These are phyloP conservation scores for Panagrolaimus sp. DNA, from an alignment of 1,140 invertebrate species.

Conservation along the genomic window DNA sequence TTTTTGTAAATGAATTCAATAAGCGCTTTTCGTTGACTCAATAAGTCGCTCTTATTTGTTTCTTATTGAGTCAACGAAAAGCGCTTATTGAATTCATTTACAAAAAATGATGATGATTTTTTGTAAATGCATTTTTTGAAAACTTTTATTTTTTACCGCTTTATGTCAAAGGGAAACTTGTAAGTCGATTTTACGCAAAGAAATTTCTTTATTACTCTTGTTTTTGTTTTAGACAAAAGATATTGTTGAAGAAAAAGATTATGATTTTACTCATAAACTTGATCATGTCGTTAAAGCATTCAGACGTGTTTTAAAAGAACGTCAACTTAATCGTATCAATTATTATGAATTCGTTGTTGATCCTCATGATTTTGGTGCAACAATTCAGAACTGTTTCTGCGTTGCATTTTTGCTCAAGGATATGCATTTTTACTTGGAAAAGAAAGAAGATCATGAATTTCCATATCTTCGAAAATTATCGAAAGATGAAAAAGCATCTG, in stretches of 20 bases:
- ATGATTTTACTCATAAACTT: not conserved
- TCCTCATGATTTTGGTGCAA: constrained; percentile 67
- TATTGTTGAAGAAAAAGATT: not conserved
- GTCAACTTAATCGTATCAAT: constrained; percentile 62
- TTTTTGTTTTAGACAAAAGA: not conserved
- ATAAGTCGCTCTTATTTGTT: too few species aligned
- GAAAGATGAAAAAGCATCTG: not conserved
- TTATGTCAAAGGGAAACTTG: not conserved
- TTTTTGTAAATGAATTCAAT: too few species aligned
- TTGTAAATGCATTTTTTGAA: too few species aligned
- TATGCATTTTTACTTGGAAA: constrained; percentile 53
- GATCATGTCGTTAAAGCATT: not conserved
- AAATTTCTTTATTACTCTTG: not conserved
- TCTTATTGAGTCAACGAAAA: too few species aligned
- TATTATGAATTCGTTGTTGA: constrained; percentile 70
- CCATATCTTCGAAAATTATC: not conserved
- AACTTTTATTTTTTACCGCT: too few species aligned
- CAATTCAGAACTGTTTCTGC: constrained; percentile 72
- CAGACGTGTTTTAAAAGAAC: not conserved
- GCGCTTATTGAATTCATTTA: too few species aligned
- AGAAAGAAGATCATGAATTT: not conserved
- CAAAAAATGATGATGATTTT: too few species aligned
- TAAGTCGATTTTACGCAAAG: not conserved
- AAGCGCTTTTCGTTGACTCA: too few species aligned
- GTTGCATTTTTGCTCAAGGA: constrained; percentile 68